These are phyloP conservation scores for Zaprionus kolodkinae DNA, from an alignment of 1,140 invertebrate genomes.

Conservation along the genomic window DNA sequence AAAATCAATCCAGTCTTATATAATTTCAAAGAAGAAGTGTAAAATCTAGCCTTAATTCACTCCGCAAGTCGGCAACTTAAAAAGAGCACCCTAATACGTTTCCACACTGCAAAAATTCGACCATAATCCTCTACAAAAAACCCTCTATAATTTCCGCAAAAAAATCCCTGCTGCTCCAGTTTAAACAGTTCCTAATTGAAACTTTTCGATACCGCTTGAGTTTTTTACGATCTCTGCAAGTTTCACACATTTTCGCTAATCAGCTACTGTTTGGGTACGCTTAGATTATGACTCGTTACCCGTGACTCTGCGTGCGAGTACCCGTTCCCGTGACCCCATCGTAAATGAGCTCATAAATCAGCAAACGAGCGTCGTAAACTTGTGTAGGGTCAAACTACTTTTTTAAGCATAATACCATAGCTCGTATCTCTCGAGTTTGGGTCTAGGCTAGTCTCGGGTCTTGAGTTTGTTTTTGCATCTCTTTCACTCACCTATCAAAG, in stretches of 20 bases:
- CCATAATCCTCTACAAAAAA: not conserved
- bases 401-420: not conserved
- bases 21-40: no score
- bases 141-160: not conserved
- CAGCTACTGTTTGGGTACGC: slow-evolving; percentile 60
- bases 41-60: no score
- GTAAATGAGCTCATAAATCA: slow-evolving; percentile 54
- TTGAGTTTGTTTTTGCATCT: no score
- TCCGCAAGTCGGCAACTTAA: not conserved
- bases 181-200: slow-evolving; percentile 55
- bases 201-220: slow-evolving; percentile 1
- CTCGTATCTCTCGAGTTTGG: not conserved
- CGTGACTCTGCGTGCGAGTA: not conserved
- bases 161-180: slow-evolving; percentile 30
- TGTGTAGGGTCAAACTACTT: slow-evolving; percentile 50
- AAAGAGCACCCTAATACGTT: not conserved
- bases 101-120: not conserved
- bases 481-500: slow-evolving; percentile 88
- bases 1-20: no score
- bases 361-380: slow-evolving; percentile 40
- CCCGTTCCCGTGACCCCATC: slow-evolving; percentile 8
- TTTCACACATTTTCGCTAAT: slow-evolving; percentile 81
- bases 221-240: slow-evolving; percentile 22
- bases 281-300: slow-evolving; percentile 2
- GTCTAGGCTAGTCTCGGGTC: not conserved